A percentile compares a stretch with the other conserved stretches of the same genome.
Conservation (phyloP, 2,113 vertebrate genomes). For the Ascaphus truei region DNA sequence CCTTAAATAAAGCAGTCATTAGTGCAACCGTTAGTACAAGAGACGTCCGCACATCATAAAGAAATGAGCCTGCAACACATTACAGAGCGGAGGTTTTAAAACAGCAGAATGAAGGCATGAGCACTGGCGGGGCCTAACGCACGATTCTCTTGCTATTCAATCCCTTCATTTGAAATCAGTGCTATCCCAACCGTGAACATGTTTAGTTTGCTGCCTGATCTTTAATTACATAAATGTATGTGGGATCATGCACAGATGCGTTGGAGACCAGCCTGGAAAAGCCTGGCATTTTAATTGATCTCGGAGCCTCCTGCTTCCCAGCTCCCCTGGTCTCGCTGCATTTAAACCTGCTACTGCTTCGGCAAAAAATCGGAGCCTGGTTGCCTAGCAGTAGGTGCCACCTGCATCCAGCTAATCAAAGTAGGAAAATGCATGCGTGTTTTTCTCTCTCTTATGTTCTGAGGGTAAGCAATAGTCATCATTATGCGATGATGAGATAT, state of each 20-base stretch:
- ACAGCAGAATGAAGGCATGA: too few species aligned
- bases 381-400: slow-evolving; percentile 56
- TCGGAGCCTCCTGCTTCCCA: slow-evolving; percentile 58
- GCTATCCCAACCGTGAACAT: slow-evolving; percentile 68
- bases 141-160: too few species aligned
- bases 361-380: slow-evolving; percentile 42
- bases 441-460: neutral
- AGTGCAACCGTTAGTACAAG: too few species aligned
- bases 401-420: slow-evolving; percentile 49
- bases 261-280: slow-evolving; percentile 67
- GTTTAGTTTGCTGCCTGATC: slow-evolving; percentile 65
- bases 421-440: slow-evolving; percentile 39
- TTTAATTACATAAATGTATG: slow-evolving; percentile 75
- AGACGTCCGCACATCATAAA: too few species aligned
- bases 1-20: too few species aligned
- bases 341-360: slow-evolving; percentile 50
- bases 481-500: too few species aligned
- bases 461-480: neutral
- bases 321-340: slow-evolving; percentile 57
- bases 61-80: too few species aligned
- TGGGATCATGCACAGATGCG: slow-evolving; percentile 67
- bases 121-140: too few species aligned
- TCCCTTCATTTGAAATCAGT: slow-evolving; percentile 67
- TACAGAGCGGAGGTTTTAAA: too few species aligned
- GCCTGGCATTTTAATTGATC: slow-evolving; percentile 78